Evolutionary conservation across 2,797 vertebrate genomes (phyloP).

Genomic region (Chromobotia macracanthus): DNA sequence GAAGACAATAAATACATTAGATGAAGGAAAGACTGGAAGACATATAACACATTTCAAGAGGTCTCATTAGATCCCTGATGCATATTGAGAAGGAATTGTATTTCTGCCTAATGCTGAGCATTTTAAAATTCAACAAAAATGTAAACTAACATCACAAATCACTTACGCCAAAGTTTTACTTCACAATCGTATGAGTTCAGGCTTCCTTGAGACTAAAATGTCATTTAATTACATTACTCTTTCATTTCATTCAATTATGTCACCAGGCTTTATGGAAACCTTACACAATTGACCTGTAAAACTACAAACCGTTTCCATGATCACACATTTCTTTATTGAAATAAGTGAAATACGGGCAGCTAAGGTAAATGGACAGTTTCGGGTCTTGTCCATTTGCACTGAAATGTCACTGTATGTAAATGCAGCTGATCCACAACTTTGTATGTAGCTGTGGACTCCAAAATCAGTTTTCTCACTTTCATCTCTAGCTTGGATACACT

Average conservation of each 20-base stretch:
- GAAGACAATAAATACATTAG: slow-evolving; percentile 35
- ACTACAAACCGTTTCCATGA: neutral
- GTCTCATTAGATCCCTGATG: neutral
- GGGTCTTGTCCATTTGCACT: neutral
- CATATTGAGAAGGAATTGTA: neutral
- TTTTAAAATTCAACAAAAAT: neutral
- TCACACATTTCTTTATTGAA: neutral
- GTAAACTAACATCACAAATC: neutral
- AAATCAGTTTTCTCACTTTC: neutral
- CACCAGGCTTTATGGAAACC: neutral
- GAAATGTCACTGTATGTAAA: neutral
- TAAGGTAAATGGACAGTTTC: too few relatives aligned
- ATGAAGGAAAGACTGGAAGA: neutral
- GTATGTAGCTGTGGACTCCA: neutral
- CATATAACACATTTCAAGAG: neutral
- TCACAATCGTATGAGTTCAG: too few relatives aligned
- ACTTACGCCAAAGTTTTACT: neutral
- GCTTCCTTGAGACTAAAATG: neutral
- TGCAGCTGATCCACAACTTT: neutral
- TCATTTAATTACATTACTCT: neutral
- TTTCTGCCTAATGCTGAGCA: neutral
- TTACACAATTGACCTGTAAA: neutral
- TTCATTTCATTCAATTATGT: neutral
- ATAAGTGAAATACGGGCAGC: neutral
- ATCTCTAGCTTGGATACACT: neutral